A percentile compares a stretch with the other conserved stretches of the same genome.
These are phyloP conservation scores for Neosilurus mollespiculum DNA, from an alignment of 2,797 vertebrate genomes.

Conservation along the genomic window DNA sequence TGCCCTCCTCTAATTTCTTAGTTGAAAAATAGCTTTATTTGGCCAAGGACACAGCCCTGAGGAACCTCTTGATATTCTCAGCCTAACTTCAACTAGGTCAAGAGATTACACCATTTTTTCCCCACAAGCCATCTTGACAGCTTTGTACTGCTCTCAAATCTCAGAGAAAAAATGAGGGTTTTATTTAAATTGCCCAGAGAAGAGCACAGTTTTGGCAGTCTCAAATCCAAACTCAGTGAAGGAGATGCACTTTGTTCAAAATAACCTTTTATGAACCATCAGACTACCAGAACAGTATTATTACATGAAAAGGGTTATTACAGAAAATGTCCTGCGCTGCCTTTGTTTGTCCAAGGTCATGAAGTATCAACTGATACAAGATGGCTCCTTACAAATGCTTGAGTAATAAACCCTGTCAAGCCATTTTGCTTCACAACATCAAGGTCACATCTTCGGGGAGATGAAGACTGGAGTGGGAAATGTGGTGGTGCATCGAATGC, in stretches of 20 bases:
- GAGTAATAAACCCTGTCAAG: slow-evolving; percentile 41
- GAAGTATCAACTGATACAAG: slow-evolving; percentile 37
- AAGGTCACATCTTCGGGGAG: slow-evolving; percentile 46
- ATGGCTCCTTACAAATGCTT: slow-evolving; percentile 30
- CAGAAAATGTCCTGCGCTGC: slow-evolving; percentile 31
- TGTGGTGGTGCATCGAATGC: slow-evolving; percentile 36
- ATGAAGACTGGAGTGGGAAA: slow-evolving; percentile 44
- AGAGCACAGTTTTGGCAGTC: slow-evolving; percentile 23
- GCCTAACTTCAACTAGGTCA: slow-evolving; percentile 36
- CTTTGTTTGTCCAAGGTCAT: slow-evolving; percentile 40
- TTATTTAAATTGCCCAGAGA: slow-evolving; percentile 37
- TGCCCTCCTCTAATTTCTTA: slow-evolving; percentile 9
- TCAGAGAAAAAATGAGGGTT: slow-evolving; percentile 20
- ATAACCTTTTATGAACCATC: slow-evolving; percentile 36
- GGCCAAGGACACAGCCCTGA: slow-evolving; percentile 13
- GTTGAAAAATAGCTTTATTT: slow-evolving; percentile 12
- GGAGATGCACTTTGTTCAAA: slow-evolving; percentile 29
- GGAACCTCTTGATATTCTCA: slow-evolving; percentile 14
- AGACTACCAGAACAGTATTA: slow-evolving; percentile 42
- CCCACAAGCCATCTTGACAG: slow-evolving; percentile 15
- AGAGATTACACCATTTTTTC: slow-evolving; percentile 22
- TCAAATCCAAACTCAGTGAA: slow-evolving; percentile 21
- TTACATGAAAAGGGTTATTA: slow-evolving; percentile 38
- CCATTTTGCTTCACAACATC: slow-evolving; percentile 48
- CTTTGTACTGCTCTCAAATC: slow-evolving; percentile 17